A percentile compares a stretch with the other conserved stretches of the same genome.
These are phyloP conservation scores for Parelbella ahira DNA, from an alignment of 2,888 invertebrate species.

Conservation along the genomic window DNA sequence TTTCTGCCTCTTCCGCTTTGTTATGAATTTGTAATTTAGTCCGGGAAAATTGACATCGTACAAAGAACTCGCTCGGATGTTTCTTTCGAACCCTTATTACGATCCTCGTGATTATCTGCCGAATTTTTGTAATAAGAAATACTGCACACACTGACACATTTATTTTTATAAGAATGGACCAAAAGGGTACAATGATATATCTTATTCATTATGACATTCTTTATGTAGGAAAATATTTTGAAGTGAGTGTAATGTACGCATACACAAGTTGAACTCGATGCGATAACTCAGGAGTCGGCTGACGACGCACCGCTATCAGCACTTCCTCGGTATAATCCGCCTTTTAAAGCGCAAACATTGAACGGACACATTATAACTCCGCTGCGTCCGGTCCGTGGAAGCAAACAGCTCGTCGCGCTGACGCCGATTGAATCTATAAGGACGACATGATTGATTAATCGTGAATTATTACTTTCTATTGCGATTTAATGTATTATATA, in stretches of 20 bases:
- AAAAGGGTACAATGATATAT: constrained; percentile 2
- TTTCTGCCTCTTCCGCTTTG: constrained; percentile 27
- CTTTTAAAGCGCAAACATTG: constrained; percentile 21
- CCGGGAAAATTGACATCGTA: constrained; percentile 20
- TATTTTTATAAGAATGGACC: constrained; percentile 3
- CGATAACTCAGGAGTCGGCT: constrained; percentile 5
- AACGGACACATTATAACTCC: constrained; percentile 11
- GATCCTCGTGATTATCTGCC: constrained; percentile 26
- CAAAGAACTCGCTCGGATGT: constrained; percentile 21
- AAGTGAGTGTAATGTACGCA: no score
- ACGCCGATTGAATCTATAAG: neutral
- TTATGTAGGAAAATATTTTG: no score
- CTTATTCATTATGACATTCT: no score
- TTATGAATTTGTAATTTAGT: constrained; percentile 26
- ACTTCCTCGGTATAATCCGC: constrained; percentile 18
- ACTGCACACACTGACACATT: no score
- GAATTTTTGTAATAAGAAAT: no score
- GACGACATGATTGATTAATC: no score
- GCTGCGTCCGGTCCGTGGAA: constrained; percentile 9
- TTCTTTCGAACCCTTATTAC: constrained; percentile 27
- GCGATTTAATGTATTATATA: no score
- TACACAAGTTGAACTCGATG: no score
- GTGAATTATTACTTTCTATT: no score
- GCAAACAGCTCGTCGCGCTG: constrained; percentile 5
- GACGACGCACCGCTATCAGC: constrained; percentile 6